These are phyloP conservation scores for Mesorhabditis belari DNA, from an alignment of 2,888 invertebrate genomes.

Conservation along the genomic window DNA sequence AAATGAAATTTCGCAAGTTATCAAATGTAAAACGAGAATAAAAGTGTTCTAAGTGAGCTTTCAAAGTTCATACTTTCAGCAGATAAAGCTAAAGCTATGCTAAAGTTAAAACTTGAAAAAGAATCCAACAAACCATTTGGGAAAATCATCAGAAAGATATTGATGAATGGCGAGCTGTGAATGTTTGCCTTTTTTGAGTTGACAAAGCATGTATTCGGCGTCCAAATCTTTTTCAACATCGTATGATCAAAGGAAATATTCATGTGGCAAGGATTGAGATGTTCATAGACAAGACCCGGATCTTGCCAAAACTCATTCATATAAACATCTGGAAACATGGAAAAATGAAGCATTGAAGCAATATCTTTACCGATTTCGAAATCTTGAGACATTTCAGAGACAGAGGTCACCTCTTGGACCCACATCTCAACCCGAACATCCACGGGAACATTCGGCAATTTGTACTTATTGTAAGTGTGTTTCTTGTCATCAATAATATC, in stretches of 20 bases:
- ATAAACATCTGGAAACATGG: slow-evolving; percentile 46
- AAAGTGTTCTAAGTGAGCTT: too few species aligned
- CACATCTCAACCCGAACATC: slow-evolving; percentile 49
- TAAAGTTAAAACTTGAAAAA: too few species aligned
- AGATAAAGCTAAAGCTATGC: too few species aligned
- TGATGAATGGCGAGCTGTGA: slow-evolving; percentile 51
- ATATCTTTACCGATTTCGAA: slow-evolving; percentile 51
- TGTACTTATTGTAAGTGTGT: slow-evolving; percentile 45
- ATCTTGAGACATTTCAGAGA: slow-evolving; percentile 52
- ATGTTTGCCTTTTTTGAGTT: slow-evolving; percentile 51
- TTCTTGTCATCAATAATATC: slow-evolving; percentile 43
- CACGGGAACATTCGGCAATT: slow-evolving; percentile 44
- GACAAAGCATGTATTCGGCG: slow-evolving; percentile 50
- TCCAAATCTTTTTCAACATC: slow-evolving; percentile 49
- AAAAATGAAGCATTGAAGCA: not conserved
- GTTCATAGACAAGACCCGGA: slow-evolving; percentile 46
- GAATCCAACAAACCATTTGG: slow-evolving; percentile 50
- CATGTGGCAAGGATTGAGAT: slow-evolving; percentile 51
- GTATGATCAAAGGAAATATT: slow-evolving; percentile 51
- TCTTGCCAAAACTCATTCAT: slow-evolving; percentile 53
- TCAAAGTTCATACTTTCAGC: too few species aligned
- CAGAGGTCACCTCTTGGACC: slow-evolving; percentile 52
- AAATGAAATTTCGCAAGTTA: too few species aligned
- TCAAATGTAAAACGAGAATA: too few species aligned
- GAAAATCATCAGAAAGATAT: slow-evolving; percentile 53